Evolutionary conservation across 1,140 invertebrate genomes (phyloP), one percentile per base, ranked within the genome.

Genomic region (Sycophila sp.): DNA sequence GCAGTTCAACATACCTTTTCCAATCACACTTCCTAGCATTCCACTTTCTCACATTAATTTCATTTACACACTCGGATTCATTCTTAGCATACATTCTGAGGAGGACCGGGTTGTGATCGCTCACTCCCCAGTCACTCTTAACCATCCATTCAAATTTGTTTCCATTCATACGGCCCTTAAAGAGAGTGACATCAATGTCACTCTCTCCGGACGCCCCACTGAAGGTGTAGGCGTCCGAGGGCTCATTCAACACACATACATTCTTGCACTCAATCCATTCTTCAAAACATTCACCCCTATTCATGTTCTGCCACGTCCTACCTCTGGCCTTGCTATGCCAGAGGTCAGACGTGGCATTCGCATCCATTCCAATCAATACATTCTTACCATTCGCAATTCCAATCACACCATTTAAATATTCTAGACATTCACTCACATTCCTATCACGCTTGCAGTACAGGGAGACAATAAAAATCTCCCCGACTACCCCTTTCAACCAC

Each of bases 361-460:
- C 71, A 32, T 74, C 75, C 64, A 69, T 32, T 11, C 67, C 69
- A n/a, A n/a, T n/a, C n/a, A n/a, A n/a, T n/a, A n/a, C n/a, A n/a
- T n/a, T 32, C 22, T 40, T 26, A 4, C 59, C 51, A 3, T 30
- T 28, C 8, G 65, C 11, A 11, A 8, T 17, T 13, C 32, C 51
- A 32, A 55, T 36, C 4, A 69, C 38, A 19, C 42, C 26, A 40
- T 72, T 64, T 24, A 72, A 17, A 15, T 62, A 72, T 17, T 34
- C 15, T n/a, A 70, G 15, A 15, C 62, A 62, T 6, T 17, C 15
- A 13, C 11, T 42, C 7, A 65, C 45, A 26, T 36, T 45, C 28
- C 7, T 34, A 32, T 42, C 55, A 15, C 45, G 66, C n/a, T 47
- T 26, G 32, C 60, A 75, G 63, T 73, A 75, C 28, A 73, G 22